Evolutionary conservation across 2,113 vertebrate genomes (phyloP).

Genomic region (Dipodomys merriami): DNA sequence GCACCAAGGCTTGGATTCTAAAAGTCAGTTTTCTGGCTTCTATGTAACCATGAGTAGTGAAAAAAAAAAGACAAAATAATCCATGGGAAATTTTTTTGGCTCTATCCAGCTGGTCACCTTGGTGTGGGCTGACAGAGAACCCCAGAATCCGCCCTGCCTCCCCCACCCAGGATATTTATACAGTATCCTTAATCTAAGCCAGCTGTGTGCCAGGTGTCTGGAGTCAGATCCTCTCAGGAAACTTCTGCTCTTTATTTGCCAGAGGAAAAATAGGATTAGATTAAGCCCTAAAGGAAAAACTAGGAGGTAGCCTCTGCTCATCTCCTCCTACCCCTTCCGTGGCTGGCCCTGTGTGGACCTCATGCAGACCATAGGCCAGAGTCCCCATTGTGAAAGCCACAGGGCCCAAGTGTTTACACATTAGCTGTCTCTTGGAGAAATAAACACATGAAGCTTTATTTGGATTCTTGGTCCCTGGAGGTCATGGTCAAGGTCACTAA

Average conservation of each 20-base stretch:
- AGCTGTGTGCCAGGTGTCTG: constrained; percentile 14
- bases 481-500: not conserved
- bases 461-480: not conserved
- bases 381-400: not conserved
- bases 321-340: not conserved
- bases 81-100: not conserved
- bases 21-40: not conserved
- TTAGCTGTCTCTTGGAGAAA: not conserved
- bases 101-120: not conserved
- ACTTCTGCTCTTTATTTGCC: constrained; percentile 19
- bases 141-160: accelerated
- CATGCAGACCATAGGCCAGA: not conserved
- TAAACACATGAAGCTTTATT: not conserved
- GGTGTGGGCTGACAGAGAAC: not conserved
- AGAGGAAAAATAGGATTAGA: constrained; percentile 24
- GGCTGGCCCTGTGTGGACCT: not conserved
- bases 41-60: not conserved
- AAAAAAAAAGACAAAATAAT: not conserved
- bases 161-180: not conserved
- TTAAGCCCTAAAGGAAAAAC: not conserved
- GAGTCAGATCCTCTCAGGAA: constrained; percentile 51
- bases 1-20: not conserved
- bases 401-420: not conserved
- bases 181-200: constrained; percentile 32
- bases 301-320: not conserved